phyloP scores from a whole-genome alignment of 2,113 vertebrate species.

The Acanthochromis polyacanthus region DNA sequence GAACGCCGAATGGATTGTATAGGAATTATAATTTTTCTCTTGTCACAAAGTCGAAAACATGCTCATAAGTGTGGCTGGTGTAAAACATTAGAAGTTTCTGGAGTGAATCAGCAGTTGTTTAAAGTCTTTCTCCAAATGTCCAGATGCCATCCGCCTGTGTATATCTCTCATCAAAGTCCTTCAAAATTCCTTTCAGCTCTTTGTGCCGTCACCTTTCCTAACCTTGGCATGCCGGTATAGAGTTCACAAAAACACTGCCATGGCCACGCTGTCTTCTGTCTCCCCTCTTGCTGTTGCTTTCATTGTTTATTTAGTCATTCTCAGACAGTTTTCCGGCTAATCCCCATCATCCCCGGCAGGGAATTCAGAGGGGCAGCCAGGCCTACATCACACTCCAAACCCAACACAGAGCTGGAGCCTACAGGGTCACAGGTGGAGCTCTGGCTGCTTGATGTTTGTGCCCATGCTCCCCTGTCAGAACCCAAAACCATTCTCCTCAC shows the following conservation, averaged over 20 bases:
- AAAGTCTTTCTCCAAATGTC: background rate
- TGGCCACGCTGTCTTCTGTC: constrained; percentile 49
- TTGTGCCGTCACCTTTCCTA: constrained; percentile 48
- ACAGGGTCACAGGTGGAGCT: constrained; percentile 68
- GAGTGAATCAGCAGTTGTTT: background rate
- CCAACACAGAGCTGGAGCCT: constrained; percentile 46
- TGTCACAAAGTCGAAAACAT: constrained; percentile 35
- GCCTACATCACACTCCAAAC: constrained; percentile 58
- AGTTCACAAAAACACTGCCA: constrained; percentile 56
- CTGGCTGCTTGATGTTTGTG: constrained; percentile 61
- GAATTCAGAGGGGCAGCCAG: constrained; percentile 58
- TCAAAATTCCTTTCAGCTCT: constrained; percentile 25
- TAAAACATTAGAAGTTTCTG: constrained; percentile 12
- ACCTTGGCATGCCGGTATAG: constrained; percentile 36
- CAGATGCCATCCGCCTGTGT: background rate
- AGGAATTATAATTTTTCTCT: constrained; percentile 44
- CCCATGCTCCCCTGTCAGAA: constrained; percentile 55
- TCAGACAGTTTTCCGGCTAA: constrained; percentile 66
- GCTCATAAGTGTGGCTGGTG: background rate
- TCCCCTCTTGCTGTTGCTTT: constrained; percentile 54
- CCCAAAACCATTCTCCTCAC: constrained; percentile 62
- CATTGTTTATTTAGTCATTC: constrained; percentile 73
- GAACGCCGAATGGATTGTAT: constrained; percentile 45
- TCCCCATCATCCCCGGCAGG: constrained; percentile 65
- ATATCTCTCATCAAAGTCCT: background rate